Evolutionary conservation across 2,113 vertebrate genomes (phyloP), one percentile per base, ranked within the genome.

Genomic region (Trogon melanurus): DNA sequence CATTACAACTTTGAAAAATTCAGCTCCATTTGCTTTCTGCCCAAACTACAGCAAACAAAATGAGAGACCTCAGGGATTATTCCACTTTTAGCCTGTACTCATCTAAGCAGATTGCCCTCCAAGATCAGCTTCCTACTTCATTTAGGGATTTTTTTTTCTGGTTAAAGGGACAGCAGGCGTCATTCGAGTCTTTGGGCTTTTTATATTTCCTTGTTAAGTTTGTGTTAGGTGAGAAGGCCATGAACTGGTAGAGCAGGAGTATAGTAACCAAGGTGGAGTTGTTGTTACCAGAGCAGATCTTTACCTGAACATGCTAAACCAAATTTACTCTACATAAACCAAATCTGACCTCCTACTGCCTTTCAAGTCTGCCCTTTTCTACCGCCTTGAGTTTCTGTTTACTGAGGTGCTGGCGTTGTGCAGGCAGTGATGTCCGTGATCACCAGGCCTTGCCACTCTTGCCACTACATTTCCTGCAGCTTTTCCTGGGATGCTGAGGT

Each of bases 31-130:
- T 85, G 71, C 60, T 94, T 89, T 89, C 73, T 89, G 48, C 54
- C 80, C 85, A 92, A 92, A 96, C n/a, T 90, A 82, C 75, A 91
- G 69, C 48, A 91, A 90, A 92, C n/a, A 79, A 96, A 91, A 85
- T 66, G 44, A 94, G 50, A 91, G 71, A 79, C 88, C 74, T 89
- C 66, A 10, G 93, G 93, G 93, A 96, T 97, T 96, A 93, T 95
- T 95, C 95, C 85, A 91, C 94, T 94, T 97, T 97, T 96, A 97
- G 95, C 90, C 15, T 87, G 81, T 81, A 80, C 76, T 91, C 83
- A 66, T 94, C 91, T 97, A 97, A 97, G 94, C 75, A 93, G 96
- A 96, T 96, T 97, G 91, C 54, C 26, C 21, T 95, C 61, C 60
- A 95, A 96, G 95, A 95, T 96, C 92, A 83, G 75, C 87, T 85